Evolutionary conservation across 2,888 invertebrate genomes (phyloP).

Genomic region (Acholoe squamosa): DNA sequence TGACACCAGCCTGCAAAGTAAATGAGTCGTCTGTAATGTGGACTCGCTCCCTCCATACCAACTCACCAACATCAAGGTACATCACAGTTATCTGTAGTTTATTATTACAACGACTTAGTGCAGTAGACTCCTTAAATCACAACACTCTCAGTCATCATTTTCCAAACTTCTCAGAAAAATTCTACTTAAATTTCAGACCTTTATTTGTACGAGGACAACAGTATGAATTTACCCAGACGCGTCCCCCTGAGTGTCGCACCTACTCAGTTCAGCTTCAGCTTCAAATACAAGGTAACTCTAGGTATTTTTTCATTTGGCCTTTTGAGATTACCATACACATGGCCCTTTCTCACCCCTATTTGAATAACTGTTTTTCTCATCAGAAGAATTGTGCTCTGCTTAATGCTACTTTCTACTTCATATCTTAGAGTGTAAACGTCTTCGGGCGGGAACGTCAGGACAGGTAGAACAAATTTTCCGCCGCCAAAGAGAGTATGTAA

Average conservation of each 20-base stretch:
- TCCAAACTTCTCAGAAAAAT: no score
- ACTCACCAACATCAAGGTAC: not conserved
- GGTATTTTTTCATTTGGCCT: no score
- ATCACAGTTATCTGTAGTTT: no score
- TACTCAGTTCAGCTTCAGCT: conserved; percentile 3
- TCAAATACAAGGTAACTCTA: conserved; percentile 14
- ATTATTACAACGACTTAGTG: no score
- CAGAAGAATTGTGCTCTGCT: no score
- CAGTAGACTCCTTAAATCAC: no score
- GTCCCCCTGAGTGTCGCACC: not conserved
- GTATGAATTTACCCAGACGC: not conserved
- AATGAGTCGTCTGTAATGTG: not conserved
- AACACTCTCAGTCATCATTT: no score
- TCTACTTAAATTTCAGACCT: not conserved
- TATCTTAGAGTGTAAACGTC: not conserved
- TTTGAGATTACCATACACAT: no score
- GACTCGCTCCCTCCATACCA: not conserved
- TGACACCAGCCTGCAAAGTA: not conserved
- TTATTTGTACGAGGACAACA: not conserved
- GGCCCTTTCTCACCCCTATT: no score
- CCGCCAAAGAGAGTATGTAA: not conserved
- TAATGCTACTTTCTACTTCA: not conserved
- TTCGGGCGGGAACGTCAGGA: not conserved
- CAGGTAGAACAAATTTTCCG: conserved; percentile 41
- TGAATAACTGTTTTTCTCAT: no score